Conservation (phyloP, 2,113 vertebrate genomes). For the Bostrychus sinensis region DNA sequence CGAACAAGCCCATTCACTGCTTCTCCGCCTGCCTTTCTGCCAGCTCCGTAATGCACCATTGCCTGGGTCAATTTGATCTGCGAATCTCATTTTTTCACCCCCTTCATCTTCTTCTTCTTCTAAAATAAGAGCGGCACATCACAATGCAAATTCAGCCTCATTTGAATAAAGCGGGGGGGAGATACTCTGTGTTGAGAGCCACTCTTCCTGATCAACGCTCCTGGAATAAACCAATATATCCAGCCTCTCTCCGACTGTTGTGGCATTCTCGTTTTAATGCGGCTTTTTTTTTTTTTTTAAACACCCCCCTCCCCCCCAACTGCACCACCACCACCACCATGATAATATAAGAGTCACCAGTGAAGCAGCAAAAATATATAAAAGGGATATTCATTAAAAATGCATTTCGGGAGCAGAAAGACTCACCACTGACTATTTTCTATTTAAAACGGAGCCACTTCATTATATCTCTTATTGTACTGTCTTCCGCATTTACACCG, state of each 20-base stretch:
- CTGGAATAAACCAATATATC: constrained; percentile 99
- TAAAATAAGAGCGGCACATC: constrained; percentile 99
- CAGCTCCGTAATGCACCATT: constrained; percentile 99
- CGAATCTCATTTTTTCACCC: constrained; percentile 99
- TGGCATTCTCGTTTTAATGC: constrained; percentile 99
- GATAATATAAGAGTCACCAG: constrained; percentile 98
- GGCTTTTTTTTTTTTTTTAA: constrained; percentile 84
- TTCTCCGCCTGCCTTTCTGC: constrained; percentile 98
- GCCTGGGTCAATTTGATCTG: constrained; percentile 99
- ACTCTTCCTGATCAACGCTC: constrained; percentile 99
- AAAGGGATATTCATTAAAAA: constrained; percentile 99
- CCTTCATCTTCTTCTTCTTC: constrained; percentile 80
- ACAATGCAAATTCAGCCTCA: constrained; percentile 99
- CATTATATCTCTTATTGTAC: constrained; percentile 99
- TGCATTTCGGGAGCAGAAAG: constrained; percentile 99
- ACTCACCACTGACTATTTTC: constrained; percentile 99
- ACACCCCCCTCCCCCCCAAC: constrained; percentile 92
- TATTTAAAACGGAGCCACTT: constrained; percentile 99
- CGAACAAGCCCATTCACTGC: constrained; percentile 97
- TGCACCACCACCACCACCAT: too few species aligned
- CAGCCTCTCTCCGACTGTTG: constrained; percentile 92
- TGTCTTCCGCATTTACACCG: constrained; percentile 99
- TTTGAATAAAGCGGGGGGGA: constrained; percentile 99
- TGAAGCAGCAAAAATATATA: constrained; percentile 97
- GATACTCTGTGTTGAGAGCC: constrained; percentile 99